Percentiles rank a stretch among this genome's conserved stretches.
Conservation (phyloP, 2,797 vertebrate species). For the Schizothorax lantsangensis region DNA sequence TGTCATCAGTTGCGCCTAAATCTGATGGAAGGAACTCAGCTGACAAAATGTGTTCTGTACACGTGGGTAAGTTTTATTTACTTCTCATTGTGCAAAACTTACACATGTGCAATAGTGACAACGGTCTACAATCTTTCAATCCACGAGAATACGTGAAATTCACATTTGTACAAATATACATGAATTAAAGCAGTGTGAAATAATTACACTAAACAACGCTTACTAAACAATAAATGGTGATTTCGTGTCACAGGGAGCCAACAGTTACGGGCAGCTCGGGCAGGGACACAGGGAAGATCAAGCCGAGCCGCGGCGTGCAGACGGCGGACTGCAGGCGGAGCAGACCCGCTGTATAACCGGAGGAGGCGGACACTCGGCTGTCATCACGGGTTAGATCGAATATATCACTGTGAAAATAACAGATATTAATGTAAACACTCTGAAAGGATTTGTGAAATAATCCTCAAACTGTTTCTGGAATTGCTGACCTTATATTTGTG, state of each 20-base stretch:
- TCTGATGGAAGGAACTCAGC: slow-evolving; percentile 70
- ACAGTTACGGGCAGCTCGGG: slow-evolving; percentile 93
- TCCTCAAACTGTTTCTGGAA: neutral
- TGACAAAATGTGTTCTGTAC: slow-evolving; percentile 65
- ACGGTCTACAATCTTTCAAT: neutral
- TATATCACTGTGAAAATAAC: neutral
- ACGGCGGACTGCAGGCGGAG: slow-evolving; percentile 62
- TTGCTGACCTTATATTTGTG: neutral
- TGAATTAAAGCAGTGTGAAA: neutral
- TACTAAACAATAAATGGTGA: neutral
- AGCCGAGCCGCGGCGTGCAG: slow-evolving; percentile 73
- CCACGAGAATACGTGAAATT: neutral
- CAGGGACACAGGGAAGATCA: slow-evolving; percentile 86
- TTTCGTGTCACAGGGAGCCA: slow-evolving; percentile 84
- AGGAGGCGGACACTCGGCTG: slow-evolving; percentile 88
- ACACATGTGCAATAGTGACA: neutral
- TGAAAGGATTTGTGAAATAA: neutral
- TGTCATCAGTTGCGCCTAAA: slow-evolving; percentile 41
- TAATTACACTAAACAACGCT: neutral
- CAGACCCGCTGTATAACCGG: slow-evolving; percentile 76
- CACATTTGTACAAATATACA: neutral
- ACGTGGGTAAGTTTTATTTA: slow-evolving; percentile 75
- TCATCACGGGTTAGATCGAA: slow-evolving; percentile 80
- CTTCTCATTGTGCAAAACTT: neutral
- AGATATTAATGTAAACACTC: neutral